Conservation (phyloP, 2,113 vertebrate genomes). For the Cyanocitta stelleri region DNA sequence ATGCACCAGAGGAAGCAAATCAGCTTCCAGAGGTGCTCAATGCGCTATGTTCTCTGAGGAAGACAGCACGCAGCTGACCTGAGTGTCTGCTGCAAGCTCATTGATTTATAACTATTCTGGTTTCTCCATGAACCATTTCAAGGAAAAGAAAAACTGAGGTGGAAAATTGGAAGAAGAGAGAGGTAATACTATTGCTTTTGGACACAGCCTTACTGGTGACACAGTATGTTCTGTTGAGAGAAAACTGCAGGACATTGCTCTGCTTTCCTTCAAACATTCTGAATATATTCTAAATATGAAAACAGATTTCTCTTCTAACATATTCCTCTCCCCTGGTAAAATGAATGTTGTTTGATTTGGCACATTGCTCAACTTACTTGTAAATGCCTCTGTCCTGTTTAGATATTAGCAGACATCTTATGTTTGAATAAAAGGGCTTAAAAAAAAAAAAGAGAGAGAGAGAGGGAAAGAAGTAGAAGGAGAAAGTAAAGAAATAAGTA, state of each 20-base stretch:
- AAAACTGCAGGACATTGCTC: neutral
- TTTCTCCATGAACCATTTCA: neutral
- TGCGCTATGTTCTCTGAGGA: neutral
- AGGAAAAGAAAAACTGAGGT: neutral
- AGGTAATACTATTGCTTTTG: constrained; percentile 2
- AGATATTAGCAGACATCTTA: neutral
- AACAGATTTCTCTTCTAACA: constrained; percentile 8
- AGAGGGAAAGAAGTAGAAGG: neutral
- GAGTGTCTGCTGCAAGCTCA: neutral
- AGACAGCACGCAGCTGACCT: neutral
- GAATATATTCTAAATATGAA: constrained; percentile 41
- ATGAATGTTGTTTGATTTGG: constrained; percentile 54
- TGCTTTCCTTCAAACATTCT: constrained; percentile 9
- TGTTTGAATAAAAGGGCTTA: neutral
- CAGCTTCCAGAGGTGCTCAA: neutral
- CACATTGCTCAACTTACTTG: neutral
- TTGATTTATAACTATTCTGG: neutral
- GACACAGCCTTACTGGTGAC: neutral
- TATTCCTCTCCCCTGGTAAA: neutral
- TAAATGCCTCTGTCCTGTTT: constrained; percentile 11
- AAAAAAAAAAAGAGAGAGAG: neutral
- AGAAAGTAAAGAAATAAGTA: neutral
- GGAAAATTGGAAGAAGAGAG: neutral
- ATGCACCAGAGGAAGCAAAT: neutral
- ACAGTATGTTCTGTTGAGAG: neutral